Percentiles rank a stretch among this genome's conserved stretches.
phyloP scores from a whole-genome alignment of 2,797 vertebrate genomes.

The Hydrophis major region DNA sequence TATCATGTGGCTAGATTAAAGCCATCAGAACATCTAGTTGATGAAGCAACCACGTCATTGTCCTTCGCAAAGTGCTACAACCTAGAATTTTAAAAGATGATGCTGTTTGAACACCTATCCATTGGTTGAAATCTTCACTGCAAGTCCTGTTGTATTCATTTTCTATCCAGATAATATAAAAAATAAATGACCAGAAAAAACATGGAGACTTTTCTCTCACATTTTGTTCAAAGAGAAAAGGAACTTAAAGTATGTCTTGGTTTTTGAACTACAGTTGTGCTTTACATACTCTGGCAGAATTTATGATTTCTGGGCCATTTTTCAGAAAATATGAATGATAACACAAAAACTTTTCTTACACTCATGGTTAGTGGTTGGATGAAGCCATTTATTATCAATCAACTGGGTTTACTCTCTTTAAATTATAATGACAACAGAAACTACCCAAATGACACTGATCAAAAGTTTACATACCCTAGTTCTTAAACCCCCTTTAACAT shows the following conservation, averaged over 20 bases:
- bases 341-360: no score
- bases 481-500: no score
- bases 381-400: no score
- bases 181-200: not conserved
- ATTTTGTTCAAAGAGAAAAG: not conserved
- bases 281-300: no score
- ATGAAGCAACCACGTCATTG: not conserved
- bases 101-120: not conserved
- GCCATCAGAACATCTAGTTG: not conserved
- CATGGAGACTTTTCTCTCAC: not conserved
- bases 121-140: not conserved
- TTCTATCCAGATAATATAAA: not conserved
- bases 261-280: not conserved
- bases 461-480: no score
- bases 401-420: no score
- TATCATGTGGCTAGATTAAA: not conserved
- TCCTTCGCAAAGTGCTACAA: not conserved
- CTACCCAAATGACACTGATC: no score
- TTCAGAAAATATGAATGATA: no score
- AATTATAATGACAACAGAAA: no score
- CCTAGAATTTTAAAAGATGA: not conserved
- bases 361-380: no score
- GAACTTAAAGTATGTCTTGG: not conserved
- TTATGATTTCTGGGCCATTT: no score
- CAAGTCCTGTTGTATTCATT: not conserved